Evolutionary conservation across 2,888 invertebrate genomes (phyloP).

Genomic region (Venusia cambrica): DNA sequence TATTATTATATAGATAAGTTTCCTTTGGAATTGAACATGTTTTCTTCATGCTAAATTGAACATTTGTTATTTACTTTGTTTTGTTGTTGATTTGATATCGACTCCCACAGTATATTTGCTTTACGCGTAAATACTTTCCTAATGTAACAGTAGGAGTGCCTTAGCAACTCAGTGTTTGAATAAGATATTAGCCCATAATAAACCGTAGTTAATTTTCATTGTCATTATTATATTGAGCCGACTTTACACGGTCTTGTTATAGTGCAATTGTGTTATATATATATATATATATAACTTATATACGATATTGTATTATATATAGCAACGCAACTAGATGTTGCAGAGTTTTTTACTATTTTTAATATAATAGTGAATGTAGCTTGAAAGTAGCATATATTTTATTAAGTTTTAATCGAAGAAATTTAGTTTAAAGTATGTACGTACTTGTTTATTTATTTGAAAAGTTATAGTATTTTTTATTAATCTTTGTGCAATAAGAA

Average conservation of each 20-base stretch:
- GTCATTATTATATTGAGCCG: slow-evolving; percentile 36
- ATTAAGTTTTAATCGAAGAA: slow-evolving; percentile 34
- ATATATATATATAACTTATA: slow-evolving; percentile 29
- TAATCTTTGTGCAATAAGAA: slow-evolving; percentile 67
- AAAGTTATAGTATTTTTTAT: slow-evolving; percentile 45
- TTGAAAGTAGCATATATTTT: slow-evolving; percentile 41
- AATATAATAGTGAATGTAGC: slow-evolving; percentile 43
- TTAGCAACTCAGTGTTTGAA: slow-evolving; percentile 74
- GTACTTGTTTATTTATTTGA: slow-evolving; percentile 36
- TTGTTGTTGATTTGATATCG: slow-evolving; percentile 31
- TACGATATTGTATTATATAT: slow-evolving; percentile 32
- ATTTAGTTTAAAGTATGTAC: slow-evolving; percentile 40
- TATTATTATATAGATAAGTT: slow-evolving; percentile 72
- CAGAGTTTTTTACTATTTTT: slow-evolving; percentile 47
- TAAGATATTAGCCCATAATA: slow-evolving; percentile 37
- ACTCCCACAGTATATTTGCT: slow-evolving; percentile 51
- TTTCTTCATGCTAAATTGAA: slow-evolving; percentile 63
- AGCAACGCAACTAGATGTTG: slow-evolving; percentile 33
- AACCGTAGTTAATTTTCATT: slow-evolving; percentile 33
- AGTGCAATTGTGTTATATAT: slow-evolving; percentile 34
- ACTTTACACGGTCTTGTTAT: slow-evolving; percentile 32
- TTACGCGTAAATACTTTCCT: slow-evolving; percentile 61
- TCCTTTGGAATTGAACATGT: slow-evolving; percentile 72
- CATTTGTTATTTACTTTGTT: slow-evolving; percentile 48
- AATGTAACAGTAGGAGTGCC: slow-evolving; percentile 74